phyloP scores from a whole-genome alignment of 2,797 vertebrate genomes.

The Manis pentadactyla region DNA sequence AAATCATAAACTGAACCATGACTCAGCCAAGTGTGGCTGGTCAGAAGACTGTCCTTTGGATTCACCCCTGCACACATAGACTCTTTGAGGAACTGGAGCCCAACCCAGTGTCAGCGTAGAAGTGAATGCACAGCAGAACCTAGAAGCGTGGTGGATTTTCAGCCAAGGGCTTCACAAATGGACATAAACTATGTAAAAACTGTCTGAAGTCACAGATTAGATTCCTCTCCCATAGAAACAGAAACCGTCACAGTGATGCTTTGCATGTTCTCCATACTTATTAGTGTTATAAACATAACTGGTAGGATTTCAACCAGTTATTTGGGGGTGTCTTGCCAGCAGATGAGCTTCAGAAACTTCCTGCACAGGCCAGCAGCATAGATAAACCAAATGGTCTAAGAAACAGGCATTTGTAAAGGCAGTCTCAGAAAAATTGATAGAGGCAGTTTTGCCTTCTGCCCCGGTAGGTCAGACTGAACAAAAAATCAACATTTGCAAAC shows the following conservation, averaged over 20 bases:
- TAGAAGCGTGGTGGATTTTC: not conserved
- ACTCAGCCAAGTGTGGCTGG: not conserved
- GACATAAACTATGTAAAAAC: not conserved
- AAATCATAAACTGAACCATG: not conserved
- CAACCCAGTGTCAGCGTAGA: not conserved
- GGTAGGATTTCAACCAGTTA: not conserved
- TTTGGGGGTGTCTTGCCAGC: not conserved
- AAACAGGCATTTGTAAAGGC: not conserved
- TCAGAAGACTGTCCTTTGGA: not conserved
- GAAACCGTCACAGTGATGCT: not conserved
- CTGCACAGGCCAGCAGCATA: not conserved
- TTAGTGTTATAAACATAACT: not conserved
- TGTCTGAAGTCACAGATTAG: not conserved
- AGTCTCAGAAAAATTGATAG: not conserved
- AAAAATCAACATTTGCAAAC: slow-evolving; percentile 15
- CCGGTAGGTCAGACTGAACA: not conserved
- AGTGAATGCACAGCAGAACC: not conserved
- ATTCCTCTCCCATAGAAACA: not conserved
- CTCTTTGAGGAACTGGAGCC: not conserved
- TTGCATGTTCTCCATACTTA: not conserved
- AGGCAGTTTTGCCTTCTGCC: not conserved
- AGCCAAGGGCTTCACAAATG: not conserved
- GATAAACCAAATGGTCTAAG: not conserved
- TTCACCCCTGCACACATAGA: not conserved
- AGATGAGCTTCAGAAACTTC: not conserved